Percentiles rank a stretch among this genome's conserved stretches.
phyloP scores from a whole-genome alignment of 2,888 invertebrate genomes.

The Cerastis rubricosa region DNA sequence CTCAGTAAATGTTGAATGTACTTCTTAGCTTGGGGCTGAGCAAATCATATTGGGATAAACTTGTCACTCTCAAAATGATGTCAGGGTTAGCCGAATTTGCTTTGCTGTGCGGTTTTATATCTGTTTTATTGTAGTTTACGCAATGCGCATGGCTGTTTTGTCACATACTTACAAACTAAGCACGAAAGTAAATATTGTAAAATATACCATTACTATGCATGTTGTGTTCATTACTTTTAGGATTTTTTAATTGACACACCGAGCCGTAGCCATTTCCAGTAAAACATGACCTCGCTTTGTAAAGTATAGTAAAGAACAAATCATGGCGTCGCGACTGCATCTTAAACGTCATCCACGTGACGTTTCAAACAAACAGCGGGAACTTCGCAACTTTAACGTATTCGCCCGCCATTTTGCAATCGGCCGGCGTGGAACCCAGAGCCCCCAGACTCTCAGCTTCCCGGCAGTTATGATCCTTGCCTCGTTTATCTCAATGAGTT shows the following conservation, averaged over 20 bases:
- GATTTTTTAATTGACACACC: too few relatives aligned
- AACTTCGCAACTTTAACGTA: conserved; percentile 78
- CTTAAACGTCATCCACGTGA: conserved; percentile 69
- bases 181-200: neutral
- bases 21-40: neutral
- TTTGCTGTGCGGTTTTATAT: neutral
- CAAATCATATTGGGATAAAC: conserved; percentile 9
- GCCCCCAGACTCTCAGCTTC: conserved; percentile 78
- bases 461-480: conserved; percentile 81
- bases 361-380: conserved; percentile 75
- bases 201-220: too few relatives aligned
- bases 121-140: neutral
- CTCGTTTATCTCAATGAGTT: conserved; percentile 77
- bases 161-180: neutral
- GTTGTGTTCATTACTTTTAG: too few relatives aligned
- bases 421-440: conserved; percentile 80
- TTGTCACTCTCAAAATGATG: neutral
- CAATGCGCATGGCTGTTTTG: neutral
- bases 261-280: too few relatives aligned
- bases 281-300: too few relatives aligned
- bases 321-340: conserved; percentile 76
- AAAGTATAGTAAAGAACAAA: conserved; percentile 78
- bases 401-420: conserved; percentile 76
- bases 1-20: conserved; percentile 17
- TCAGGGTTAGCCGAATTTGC: neutral